These are phyloP conservation scores for Amphibalanus amphitrite DNA, from an alignment of 1,140 invertebrate genomes.

Conservation along the genomic window DNA sequence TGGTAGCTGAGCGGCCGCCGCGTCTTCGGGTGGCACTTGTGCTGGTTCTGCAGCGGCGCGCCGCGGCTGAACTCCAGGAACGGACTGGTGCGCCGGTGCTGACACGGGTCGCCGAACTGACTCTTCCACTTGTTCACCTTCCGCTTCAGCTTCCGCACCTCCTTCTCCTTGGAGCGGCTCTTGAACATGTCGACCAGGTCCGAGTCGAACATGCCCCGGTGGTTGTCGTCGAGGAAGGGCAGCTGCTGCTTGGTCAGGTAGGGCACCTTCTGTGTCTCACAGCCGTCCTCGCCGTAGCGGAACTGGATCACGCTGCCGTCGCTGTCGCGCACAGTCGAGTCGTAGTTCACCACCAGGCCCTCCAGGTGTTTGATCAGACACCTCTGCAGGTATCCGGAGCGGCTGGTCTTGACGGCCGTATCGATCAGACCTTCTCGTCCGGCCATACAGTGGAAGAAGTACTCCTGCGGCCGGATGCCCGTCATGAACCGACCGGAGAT, in stretches of 20 bases:
- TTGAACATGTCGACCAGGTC: conserved; percentile 38
- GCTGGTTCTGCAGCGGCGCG: not conserved
- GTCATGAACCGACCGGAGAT: conserved; percentile 92
- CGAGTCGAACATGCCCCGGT: conserved; percentile 39
- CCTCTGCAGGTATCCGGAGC: conserved; percentile 93
- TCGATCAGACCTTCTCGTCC: conserved; percentile 37
- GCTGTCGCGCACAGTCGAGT: conserved; percentile 84
- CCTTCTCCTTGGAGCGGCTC: conserved; percentile 28
- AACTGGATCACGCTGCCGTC: conserved; percentile 91
- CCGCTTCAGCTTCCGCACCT: conserved; percentile 29
- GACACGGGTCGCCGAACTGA: not conserved
- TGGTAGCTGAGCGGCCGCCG: not conserved
- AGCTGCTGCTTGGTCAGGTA: conserved; percentile 65
- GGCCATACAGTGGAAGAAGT: conserved; percentile 99
- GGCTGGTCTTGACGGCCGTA: conserved; percentile 70
- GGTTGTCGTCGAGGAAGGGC: conserved; percentile 63
- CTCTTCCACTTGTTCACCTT: conserved; percentile 15
- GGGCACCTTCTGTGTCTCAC: conserved; percentile 74
- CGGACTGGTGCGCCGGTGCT: conserved; percentile 16
- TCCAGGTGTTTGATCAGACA: conserved; percentile 97
- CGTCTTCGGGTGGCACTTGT: not conserved
- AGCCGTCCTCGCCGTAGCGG: conserved; percentile 93
- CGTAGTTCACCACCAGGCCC: conserved; percentile 76
- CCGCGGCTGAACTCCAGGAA: conserved; percentile 21
- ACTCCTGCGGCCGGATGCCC: conserved; percentile 91